Conservation (phyloP, 1,140 invertebrate species). For the Ceratina calcarata region DNA sequence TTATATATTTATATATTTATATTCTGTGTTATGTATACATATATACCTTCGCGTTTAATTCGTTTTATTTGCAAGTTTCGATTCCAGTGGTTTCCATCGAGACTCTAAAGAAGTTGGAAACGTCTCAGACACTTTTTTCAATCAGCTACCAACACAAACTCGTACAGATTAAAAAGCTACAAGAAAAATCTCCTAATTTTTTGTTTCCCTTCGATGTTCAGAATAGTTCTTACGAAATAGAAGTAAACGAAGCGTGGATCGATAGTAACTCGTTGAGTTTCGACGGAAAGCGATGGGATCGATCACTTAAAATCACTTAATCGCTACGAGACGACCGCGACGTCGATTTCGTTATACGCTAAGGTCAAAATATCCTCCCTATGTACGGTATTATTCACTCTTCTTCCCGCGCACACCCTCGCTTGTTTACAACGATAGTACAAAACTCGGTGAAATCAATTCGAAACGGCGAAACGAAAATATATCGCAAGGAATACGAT, state of each 20-base stretch:
- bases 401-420: slow-evolving; percentile 40
- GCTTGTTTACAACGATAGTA: slow-evolving; percentile 32
- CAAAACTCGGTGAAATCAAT: slow-evolving; percentile 32
- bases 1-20: slow-evolving; percentile 70
- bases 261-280: not conserved
- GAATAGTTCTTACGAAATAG: not conserved
- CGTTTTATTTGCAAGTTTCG: slow-evolving; percentile 56
- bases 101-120: not conserved
- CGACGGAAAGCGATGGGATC: slow-evolving; percentile 62
- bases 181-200: too few species aligned
- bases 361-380: slow-evolving; percentile 74
- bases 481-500: not conserved
- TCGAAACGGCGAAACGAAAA: slow-evolving; percentile 17
- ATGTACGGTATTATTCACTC: slow-evolving; percentile 64
- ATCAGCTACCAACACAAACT: not conserved
- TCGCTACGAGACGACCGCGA: slow-evolving; percentile 48
- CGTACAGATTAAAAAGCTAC: too few species aligned
- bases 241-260: not conserved
- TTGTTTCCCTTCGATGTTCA: not conserved
- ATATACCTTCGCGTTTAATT: slow-evolving; percentile 74
- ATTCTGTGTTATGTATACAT: slow-evolving; percentile 70
- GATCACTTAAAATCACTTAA: slow-evolving; percentile 61
- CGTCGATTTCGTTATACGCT: slow-evolving; percentile 70
- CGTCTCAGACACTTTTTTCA: not conserved
- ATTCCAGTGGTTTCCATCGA: not conserved